A percentile compares a stretch with the other conserved stretches of the same genome.
phyloP scores from a whole-genome alignment of 2,888 invertebrate genomes.

The Azorinus chamasolen region DNA sequence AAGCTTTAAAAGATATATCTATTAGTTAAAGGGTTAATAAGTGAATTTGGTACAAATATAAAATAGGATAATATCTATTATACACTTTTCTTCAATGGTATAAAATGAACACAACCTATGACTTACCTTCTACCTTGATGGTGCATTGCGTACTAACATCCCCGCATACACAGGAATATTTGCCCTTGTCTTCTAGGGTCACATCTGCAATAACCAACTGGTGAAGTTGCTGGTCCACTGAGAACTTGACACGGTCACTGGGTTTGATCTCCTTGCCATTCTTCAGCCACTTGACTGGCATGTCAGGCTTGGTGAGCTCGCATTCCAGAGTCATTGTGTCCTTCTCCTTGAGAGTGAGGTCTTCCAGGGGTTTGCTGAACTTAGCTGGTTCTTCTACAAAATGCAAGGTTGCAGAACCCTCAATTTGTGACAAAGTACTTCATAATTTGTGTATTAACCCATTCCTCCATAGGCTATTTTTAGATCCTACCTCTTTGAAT shows the following conservation, averaged over 20 bases:
- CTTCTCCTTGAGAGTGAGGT: conserved; percentile 70
- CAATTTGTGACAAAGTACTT: too few relatives aligned
- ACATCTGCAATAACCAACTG: conserved; percentile 78
- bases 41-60: too few relatives aligned
- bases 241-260: conserved; percentile 92
- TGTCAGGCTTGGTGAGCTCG: conserved; percentile 87
- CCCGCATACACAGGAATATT: conserved; percentile 78
- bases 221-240: conserved; percentile 90
- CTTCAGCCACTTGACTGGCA: conserved; percentile 91
- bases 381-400: conserved; percentile 83
- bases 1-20: too few relatives aligned
- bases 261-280: conserved; percentile 92
- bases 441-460: too few relatives aligned
- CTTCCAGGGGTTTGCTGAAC: conserved; percentile 74
- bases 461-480: too few relatives aligned
- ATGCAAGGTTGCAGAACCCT: too few relatives aligned
- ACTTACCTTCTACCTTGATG: conserved; percentile 82
- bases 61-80: too few relatives aligned
- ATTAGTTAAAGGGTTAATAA: too few relatives aligned
- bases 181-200: conserved; percentile 78
- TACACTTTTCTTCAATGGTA: too few relatives aligned
- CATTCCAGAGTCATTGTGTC: conserved; percentile 87
- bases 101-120: too few relatives aligned
- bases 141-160: conserved; percentile 79
- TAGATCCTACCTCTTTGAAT: too few relatives aligned